phyloP scores from a whole-genome alignment of 2,888 invertebrate genomes.

The Sinopyrophorus schimmeli region DNA sequence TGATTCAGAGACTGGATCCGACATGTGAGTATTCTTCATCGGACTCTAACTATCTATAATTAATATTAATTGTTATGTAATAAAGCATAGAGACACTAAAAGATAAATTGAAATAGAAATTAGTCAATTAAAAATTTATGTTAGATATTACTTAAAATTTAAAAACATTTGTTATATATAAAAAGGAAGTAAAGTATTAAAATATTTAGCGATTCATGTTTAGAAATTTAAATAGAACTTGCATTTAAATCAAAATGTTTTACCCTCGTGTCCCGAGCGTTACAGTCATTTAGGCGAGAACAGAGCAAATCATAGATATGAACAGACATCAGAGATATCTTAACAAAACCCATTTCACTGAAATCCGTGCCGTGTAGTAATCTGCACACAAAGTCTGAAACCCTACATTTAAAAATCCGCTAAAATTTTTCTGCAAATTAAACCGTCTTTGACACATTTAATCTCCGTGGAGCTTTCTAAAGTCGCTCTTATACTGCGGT shows the following conservation, averaged over 20 bases:
- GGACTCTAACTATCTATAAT: too few relatives aligned
- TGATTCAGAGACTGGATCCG: too few relatives aligned
- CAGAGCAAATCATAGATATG: constrained; percentile 49
- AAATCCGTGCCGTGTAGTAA: constrained; percentile 45
- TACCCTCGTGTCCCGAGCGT: constrained; percentile 40
- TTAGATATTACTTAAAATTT: too few relatives aligned
- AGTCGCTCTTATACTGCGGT: constrained; percentile 23
- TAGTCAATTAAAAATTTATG: too few relatives aligned
- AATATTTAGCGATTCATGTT: too few relatives aligned
- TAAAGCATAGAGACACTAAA: too few relatives aligned
- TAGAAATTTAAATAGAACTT: constrained; percentile 14
- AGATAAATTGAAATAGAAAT: too few relatives aligned
- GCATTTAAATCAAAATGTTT: constrained; percentile 50
- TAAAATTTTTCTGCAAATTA: constrained; percentile 57
- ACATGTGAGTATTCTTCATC: too few relatives aligned
- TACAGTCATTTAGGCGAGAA: constrained; percentile 53
- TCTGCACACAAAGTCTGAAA: constrained; percentile 49
- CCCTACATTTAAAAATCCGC: constrained; percentile 53
- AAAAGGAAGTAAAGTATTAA: too few relatives aligned
- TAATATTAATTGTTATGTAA: too few relatives aligned
- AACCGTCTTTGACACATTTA: constrained; percentile 56
- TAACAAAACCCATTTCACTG: constrained; percentile 50
- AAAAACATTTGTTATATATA: too few relatives aligned
- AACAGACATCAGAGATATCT: constrained; percentile 47
- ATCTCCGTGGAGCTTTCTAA: constrained; percentile 43